Evolutionary conservation across 53 echinoderm and acorn worm genomes (phyloP).

Genomic region (Echinarachnius parma): DNA sequence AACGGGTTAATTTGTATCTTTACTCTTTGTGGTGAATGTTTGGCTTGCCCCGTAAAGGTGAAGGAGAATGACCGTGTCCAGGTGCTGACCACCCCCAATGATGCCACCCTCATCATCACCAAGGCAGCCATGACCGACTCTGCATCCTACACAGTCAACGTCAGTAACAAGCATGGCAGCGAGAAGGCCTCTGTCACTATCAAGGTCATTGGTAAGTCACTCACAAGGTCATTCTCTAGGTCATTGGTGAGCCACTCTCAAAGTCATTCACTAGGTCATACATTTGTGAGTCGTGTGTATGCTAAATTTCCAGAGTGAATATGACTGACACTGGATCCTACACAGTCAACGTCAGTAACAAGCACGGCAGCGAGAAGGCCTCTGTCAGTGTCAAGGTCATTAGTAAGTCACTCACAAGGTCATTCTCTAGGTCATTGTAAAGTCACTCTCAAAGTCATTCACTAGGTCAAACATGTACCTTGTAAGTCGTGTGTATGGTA

Average conservation of each 20-base stretch:
- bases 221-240: too few species aligned
- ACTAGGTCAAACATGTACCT: too few species aligned
- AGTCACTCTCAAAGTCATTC: too few species aligned
- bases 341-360: conserved; percentile 67
- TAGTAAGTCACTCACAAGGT: too few species aligned
- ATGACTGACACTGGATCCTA: conserved; percentile 76
- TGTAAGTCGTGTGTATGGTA: too few species aligned
- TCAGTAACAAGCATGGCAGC: conserved; percentile 82
- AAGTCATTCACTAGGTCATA: too few species aligned
- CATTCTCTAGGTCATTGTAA: too few species aligned
- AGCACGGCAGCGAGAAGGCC: conserved; percentile 70
- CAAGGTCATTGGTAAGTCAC: conserved; percentile 84
- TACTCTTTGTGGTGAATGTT: too few species aligned
- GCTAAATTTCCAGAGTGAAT: too few species aligned
- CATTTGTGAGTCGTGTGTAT: too few species aligned
- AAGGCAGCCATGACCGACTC: conserved; percentile 57
- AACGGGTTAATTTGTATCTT: too few species aligned
- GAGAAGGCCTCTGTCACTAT: conserved; percentile 68
- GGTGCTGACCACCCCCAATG: conserved; percentile 68
- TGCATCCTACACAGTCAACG: conserved; percentile 58
- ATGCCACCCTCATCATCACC: conserved; percentile 69
- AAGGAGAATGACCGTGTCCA: conserved; percentile 54
- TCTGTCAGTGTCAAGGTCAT: conserved; percentile 78
- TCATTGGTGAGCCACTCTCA: too few species aligned
- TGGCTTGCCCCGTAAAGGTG: conserved; percentile 45